Percentiles rank a stretch among this genome's conserved stretches.
Evolutionary conservation across 1,140 invertebrate genomes (phyloP).

Genomic region (Xylocopa sonorina): DNA sequence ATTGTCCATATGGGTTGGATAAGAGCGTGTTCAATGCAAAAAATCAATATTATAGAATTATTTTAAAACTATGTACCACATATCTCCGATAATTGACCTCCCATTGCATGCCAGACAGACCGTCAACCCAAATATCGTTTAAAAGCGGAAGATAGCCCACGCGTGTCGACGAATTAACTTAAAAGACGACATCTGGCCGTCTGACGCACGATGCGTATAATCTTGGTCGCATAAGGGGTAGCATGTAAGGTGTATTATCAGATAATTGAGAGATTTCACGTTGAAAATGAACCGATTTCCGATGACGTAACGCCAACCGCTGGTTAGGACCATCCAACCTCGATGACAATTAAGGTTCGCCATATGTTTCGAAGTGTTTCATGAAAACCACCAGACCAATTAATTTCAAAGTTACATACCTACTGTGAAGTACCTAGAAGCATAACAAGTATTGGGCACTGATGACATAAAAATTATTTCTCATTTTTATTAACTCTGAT

Average conservation of each 20-base stretch:
- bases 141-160: neutral
- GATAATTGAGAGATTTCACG: slow-evolving; percentile 27
- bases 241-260: slow-evolving; percentile 12
- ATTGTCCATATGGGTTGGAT: no score
- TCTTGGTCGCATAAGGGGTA: neutral
- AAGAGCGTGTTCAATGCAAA: no score
- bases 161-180: neutral
- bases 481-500: no score
- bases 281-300: slow-evolving; percentile 6
- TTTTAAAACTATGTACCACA: no score
- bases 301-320: neutral
- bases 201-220: slow-evolving; percentile 11
- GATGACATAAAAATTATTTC: no score
- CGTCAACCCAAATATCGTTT: neutral
- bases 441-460: no score
- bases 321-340: neutral
- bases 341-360: neutral
- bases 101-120: neutral
- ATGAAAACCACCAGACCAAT: neutral
- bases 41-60: no score
- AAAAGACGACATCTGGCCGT: slow-evolving; percentile 10
- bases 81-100: neutral
- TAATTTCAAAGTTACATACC: neutral
- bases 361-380: neutral
- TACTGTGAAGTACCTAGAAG: no score